Percentiles rank a stretch among this genome's conserved stretches.
Evolutionary conservation across 92 coral and sea anemone species (phyloP).

Genomic region (Palythoa grandiflora): DNA sequence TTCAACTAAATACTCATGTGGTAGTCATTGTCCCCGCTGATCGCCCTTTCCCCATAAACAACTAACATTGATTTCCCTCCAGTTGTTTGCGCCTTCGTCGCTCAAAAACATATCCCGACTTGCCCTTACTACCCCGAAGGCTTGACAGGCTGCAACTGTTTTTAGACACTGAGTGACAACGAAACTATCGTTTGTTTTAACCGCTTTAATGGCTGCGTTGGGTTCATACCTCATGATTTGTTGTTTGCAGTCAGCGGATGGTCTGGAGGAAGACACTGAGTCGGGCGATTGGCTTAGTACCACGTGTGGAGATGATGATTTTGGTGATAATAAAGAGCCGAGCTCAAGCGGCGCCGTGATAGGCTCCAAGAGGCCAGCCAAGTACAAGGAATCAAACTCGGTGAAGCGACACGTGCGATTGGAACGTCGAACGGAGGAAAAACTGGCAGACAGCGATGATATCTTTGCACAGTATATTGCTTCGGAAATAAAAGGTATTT

Average conservation of each 20-base stretch:
- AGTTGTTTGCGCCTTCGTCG: too few species aligned
- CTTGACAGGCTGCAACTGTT: too few species aligned
- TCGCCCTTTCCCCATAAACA: too few species aligned
- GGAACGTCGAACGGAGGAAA: neutral
- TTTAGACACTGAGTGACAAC: too few species aligned
- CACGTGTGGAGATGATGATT: slow-evolving; percentile 9
- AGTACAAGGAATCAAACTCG: slow-evolving; percentile 6
- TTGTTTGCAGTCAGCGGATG: slow-evolving; percentile 21
- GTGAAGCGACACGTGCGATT: neutral
- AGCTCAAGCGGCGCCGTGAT: neutral
- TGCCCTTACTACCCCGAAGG: too few species aligned
- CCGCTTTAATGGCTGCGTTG: too few species aligned
- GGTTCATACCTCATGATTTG: too few species aligned
- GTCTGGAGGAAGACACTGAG: slow-evolving; percentile 30
- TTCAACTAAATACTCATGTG: too few species aligned
- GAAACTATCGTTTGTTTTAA: too few species aligned
- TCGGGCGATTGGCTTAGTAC: slow-evolving; percentile 34
- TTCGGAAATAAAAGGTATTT: slow-evolving; percentile 35
- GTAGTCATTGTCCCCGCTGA: too few species aligned
- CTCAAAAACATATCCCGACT: too few species aligned
- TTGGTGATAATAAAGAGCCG: slow-evolving; percentile 8
- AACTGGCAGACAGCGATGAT: slow-evolving; percentile 21
- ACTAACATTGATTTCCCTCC: too few species aligned
- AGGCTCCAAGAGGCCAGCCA: slow-evolving; percentile 8
- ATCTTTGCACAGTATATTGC: slow-evolving; percentile 44